Evolutionary conservation across 30 jellyfish, hydroid and myxozoan species (phyloP).

Genomic region (Aurelia sp.): DNA sequence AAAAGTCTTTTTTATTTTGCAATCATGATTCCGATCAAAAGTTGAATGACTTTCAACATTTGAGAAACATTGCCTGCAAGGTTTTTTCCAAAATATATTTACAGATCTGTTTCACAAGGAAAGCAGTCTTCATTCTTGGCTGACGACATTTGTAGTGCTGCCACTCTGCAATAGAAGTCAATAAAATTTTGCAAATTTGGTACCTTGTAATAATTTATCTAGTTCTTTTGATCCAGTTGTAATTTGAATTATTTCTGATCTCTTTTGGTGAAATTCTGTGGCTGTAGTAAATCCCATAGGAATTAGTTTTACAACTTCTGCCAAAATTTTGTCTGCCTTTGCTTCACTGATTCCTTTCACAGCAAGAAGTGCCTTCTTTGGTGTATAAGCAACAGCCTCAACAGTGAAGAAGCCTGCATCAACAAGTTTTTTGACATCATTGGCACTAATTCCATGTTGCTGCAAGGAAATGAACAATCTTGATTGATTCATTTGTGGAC

Average conservation of each 20-base stretch:
- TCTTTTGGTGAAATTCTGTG: constrained; percentile 96
- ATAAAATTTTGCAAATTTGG: too few relatives aligned
- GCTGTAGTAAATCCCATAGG: constrained; percentile 99
- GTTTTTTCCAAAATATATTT: too few relatives aligned
- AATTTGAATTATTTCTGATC: constrained; percentile 95
- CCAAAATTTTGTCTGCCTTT: constrained; percentile 95
- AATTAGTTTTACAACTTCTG: constrained; percentile 91
- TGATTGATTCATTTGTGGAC: background rate
- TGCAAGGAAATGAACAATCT: background rate
- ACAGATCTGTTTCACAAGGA: too few relatives aligned
- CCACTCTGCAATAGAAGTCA: too few relatives aligned
- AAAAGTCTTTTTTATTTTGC: too few relatives aligned
- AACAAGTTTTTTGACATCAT: constrained; percentile 90
- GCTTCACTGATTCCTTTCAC: constrained; percentile 99
- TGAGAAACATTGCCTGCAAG: too few relatives aligned
- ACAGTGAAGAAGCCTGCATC: constrained; percentile 99
- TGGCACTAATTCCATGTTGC: constrained; percentile 97
- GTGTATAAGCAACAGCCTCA: constrained; percentile 97
- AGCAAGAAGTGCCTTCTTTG: constrained; percentile 91
- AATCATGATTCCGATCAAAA: too few relatives aligned
- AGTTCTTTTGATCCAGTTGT: constrained; percentile 98
- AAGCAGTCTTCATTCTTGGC: too few relatives aligned
- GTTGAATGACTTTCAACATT: too few relatives aligned
- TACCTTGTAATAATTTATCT: constrained; percentile 94
- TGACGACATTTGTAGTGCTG: too few relatives aligned